Evolutionary conservation across 2,888 invertebrate species (phyloP).

Genomic region (Gortyna flavago): DNA sequence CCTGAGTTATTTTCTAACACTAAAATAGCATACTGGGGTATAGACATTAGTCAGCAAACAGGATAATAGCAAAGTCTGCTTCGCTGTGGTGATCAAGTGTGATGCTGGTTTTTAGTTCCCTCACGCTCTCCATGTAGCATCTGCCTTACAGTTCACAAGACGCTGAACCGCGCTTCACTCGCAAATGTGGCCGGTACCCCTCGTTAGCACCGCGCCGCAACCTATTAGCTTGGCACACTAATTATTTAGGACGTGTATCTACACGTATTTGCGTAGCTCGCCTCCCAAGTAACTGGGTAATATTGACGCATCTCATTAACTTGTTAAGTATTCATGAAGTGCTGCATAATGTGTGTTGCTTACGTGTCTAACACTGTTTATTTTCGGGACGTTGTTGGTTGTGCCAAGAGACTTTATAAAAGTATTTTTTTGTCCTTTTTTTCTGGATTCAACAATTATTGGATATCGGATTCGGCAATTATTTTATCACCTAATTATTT

Average conservation of each 20-base stretch:
- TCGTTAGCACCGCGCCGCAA: constrained; percentile 59
- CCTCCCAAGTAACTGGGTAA: constrained; percentile 46
- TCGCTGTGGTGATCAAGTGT: not conserved
- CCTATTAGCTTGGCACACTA: constrained; percentile 58
- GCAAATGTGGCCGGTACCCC: constrained; percentile 61
- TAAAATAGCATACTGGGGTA: no score
- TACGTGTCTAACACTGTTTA: constrained; percentile 8
- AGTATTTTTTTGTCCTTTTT: not conserved
- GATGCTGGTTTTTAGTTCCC: not conserved
- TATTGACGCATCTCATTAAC: constrained; percentile 58
- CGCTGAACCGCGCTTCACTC: constrained; percentile 58
- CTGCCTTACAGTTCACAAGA: constrained; percentile 59
- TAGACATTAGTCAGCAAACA: not conserved
- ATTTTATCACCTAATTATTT: not conserved
- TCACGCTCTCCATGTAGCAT: constrained; percentile 13
- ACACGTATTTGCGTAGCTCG: constrained; percentile 54
- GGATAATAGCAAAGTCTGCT: not conserved
- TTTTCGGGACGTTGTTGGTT: not conserved
- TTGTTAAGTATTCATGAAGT: constrained; percentile 56
- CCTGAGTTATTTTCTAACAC: not conserved
- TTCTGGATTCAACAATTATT: not conserved
- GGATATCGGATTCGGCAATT: not conserved
- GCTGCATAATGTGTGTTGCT: constrained; percentile 43
- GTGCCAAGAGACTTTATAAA: not conserved
- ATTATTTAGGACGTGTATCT: constrained; percentile 55